These are phyloP conservation scores for Heliconius eleuchia DNA, from an alignment of 1,140 invertebrate genomes.

Conservation along the genomic window DNA sequence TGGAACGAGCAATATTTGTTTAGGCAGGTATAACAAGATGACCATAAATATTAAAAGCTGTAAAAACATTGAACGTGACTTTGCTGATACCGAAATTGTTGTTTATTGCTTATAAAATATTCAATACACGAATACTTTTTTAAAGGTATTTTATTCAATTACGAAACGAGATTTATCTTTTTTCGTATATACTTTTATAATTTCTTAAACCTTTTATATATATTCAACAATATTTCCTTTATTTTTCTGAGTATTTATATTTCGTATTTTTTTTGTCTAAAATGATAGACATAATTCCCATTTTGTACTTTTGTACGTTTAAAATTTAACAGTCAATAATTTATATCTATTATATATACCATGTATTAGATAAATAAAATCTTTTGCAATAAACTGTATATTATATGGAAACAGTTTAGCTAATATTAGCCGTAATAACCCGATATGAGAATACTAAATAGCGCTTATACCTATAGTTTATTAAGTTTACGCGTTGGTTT, in stretches of 20 bases:
- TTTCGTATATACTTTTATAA: neutral
- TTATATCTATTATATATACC: too few species aligned
- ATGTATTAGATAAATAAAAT: too few species aligned
- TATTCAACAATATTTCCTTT: neutral
- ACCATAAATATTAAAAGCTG: slow-evolving; percentile 29
- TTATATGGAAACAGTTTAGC: neutral
- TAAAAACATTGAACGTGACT: slow-evolving; percentile 13
- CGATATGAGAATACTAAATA: neutral
- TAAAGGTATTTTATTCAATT: neutral
- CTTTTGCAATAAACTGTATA: neutral
- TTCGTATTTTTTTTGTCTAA: too few species aligned
- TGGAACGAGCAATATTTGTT: neutral
- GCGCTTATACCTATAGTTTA: too few species aligned
- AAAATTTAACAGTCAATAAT: too few species aligned
- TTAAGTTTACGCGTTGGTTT: too few species aligned
- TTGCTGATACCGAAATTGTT: slow-evolving; percentile 5
- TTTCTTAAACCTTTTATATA: neutral
- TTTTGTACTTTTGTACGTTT: too few species aligned
- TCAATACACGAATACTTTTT: slow-evolving; percentile 4
- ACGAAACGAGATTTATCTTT: neutral
- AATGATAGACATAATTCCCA: too few species aligned
- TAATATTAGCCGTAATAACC: neutral
- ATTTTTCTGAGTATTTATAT: too few species aligned
- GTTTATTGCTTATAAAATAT: slow-evolving; percentile 24
- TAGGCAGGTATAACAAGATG: slow-evolving; percentile 15